Evolutionary conservation across 2,888 invertebrate genomes (phyloP).

Genomic region (Drepana falcataria): DNA sequence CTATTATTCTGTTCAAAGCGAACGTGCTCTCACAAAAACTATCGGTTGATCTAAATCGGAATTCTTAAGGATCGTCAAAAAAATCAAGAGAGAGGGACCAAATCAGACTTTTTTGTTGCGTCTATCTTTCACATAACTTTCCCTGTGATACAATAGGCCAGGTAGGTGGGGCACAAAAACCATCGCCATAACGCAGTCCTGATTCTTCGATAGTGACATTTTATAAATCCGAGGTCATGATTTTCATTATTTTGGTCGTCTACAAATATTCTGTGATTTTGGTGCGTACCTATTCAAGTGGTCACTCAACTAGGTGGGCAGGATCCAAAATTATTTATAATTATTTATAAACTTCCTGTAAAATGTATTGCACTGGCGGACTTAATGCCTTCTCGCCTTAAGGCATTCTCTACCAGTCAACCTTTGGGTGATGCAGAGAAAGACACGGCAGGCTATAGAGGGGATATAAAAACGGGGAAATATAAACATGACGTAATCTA

Average conservation of each 20-base stretch:
- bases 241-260: constrained; percentile 12
- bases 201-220: constrained; percentile 68
- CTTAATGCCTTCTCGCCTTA: too few species aligned
- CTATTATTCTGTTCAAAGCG: constrained; percentile 29
- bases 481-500: too few species aligned
- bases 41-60: constrained; percentile 59
- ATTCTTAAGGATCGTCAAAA: constrained; percentile 55
- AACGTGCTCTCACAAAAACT: constrained; percentile 59
- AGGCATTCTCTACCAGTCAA: too few species aligned
- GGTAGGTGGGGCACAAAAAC: constrained; percentile 56
- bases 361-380: too few species aligned
- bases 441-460: too few species aligned
- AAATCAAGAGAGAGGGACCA: constrained; percentile 50
- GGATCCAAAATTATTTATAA: too few species aligned
- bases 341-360: too few species aligned
- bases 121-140: constrained; percentile 71
- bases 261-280: too few species aligned
- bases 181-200: constrained; percentile 34
- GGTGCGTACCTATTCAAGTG: too few species aligned
- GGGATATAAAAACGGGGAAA: too few species aligned
- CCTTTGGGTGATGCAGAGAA: too few species aligned
- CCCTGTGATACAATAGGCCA: constrained; percentile 62
- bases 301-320: too few species aligned
- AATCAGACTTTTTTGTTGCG: constrained; percentile 57
- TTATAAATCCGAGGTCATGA: constrained; percentile 56